Evolutionary conservation across 2,888 invertebrate genomes (phyloP).

Genomic region (Aethes cnicana): DNA sequence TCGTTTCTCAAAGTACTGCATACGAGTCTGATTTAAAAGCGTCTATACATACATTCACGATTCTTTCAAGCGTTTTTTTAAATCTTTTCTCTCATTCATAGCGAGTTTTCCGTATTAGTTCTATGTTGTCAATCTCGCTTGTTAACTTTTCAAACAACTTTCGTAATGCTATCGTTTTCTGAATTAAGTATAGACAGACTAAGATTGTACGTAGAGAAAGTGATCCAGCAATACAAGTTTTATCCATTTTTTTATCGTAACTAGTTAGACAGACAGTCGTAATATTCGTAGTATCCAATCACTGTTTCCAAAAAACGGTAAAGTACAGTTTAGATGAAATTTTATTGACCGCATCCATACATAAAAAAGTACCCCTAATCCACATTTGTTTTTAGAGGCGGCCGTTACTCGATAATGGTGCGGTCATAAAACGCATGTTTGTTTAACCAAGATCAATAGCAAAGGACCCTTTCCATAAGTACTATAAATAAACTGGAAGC

Average conservation of each 20-base stretch:
- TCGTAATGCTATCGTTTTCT: conserved; percentile 10
- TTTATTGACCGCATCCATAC: conserved; percentile 12
- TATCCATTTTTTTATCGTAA: too few relatives aligned
- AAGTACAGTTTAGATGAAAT: conserved; percentile 2
- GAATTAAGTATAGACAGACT: not conserved
- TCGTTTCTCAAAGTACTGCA: too few relatives aligned
- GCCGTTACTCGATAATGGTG: conserved; percentile 61
- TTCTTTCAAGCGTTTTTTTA: too few relatives aligned
- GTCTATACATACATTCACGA: too few relatives aligned
- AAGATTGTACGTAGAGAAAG: too few relatives aligned
- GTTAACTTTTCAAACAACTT: not conserved
- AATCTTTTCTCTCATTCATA: too few relatives aligned
- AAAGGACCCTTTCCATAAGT: conserved; percentile 44
- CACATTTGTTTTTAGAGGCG: conserved; percentile 41
- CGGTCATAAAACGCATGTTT: conserved; percentile 58
- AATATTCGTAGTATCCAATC: too few relatives aligned
- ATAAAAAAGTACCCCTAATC: conserved; percentile 23
- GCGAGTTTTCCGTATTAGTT: not conserved
- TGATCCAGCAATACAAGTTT: too few relatives aligned
- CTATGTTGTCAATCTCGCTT: too few relatives aligned
- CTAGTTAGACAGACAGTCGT: too few relatives aligned
- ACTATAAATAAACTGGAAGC: conserved; percentile 29
- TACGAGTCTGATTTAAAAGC: too few relatives aligned
- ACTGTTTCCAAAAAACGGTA: not conserved
- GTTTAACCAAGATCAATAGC: conserved; percentile 70